These are phyloP conservation scores for Mustelus asterias DNA, from an alignment of 2,113 vertebrate species.

Conservation along the genomic window DNA sequence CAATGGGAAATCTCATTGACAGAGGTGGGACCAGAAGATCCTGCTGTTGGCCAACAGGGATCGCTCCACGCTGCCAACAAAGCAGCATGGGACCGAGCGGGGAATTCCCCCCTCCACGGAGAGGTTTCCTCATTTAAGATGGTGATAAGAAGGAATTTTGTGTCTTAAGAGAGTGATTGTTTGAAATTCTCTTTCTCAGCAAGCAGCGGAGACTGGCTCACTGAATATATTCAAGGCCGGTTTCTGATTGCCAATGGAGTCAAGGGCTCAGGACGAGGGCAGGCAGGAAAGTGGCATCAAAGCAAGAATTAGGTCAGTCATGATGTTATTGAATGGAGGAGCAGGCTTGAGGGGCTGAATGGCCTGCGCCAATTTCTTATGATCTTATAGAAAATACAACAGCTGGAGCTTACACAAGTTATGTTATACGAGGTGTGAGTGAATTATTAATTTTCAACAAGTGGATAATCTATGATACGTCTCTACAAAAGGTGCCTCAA, in stretches of 20 bases:
- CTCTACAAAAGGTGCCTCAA: background rate
- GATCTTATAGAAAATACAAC: background rate
- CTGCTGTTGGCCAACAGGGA: too few relatives aligned
- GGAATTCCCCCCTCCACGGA: too few relatives aligned
- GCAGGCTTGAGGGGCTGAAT: background rate
- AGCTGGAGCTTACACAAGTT: background rate
- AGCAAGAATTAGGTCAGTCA: background rate
- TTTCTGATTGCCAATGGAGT: background rate
- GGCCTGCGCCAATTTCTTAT: background rate
- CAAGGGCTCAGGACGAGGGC: background rate
- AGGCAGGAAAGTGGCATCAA: background rate
- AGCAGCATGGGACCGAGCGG: too few relatives aligned
- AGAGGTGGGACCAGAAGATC: too few relatives aligned
- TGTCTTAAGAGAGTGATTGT: background rate
- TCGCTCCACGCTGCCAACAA: too few relatives aligned
- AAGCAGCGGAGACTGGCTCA: background rate
- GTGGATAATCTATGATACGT: background rate
- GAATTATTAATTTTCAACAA: conserved; percentile 13
- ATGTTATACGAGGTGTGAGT: background rate
- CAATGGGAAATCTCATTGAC: too few relatives aligned
- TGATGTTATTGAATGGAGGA: background rate
- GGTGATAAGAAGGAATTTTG: background rate
- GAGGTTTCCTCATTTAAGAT: too few relatives aligned
- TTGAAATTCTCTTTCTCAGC: background rate
- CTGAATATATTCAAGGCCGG: too few relatives aligned